A percentile compares a stretch with the other conserved stretches of the same genome.
Evolutionary conservation across 2,113 vertebrate species (phyloP).

Genomic region (Noctilio leporinus): DNA sequence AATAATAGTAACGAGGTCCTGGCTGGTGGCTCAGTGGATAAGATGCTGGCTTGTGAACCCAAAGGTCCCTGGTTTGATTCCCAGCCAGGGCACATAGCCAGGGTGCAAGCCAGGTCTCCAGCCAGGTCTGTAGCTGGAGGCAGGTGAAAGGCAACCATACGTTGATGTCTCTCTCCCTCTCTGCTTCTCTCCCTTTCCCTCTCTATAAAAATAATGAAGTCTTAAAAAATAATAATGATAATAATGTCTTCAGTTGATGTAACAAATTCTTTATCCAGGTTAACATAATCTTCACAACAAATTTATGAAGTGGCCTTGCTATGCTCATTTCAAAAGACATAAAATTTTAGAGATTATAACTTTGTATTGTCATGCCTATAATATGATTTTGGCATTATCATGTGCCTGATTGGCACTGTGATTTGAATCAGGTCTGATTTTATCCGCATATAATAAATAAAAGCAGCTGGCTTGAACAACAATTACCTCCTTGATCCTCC

Average conservation of each 20-base stretch:
- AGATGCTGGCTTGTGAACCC: too few species aligned
- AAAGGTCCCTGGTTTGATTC: too few species aligned
- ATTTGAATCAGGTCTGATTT: background rate
- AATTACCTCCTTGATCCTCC: background rate
- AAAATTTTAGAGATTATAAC: background rate
- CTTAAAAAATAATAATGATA: background rate
- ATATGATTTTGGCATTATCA: background rate
- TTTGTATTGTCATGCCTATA: background rate
- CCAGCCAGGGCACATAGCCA: too few species aligned
- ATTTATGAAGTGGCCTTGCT: background rate
- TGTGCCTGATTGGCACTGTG: background rate
- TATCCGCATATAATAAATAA: background rate
- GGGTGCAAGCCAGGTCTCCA: too few species aligned
- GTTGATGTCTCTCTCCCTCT: too few species aligned
- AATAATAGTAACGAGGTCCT: too few species aligned
- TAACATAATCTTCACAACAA: background rate
- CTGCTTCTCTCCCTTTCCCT: too few species aligned
- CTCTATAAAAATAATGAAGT: too few species aligned
- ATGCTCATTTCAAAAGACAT: background rate
- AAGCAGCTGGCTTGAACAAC: background rate
- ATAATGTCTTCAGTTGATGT: background rate
- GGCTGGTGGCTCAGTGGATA: too few species aligned
- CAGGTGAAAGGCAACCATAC: too few species aligned
- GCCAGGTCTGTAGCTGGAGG: too few species aligned
- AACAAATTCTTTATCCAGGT: background rate